phyloP scores from a whole-genome alignment of 2,113 vertebrate genomes.

The Leucopsar rothschildi region DNA sequence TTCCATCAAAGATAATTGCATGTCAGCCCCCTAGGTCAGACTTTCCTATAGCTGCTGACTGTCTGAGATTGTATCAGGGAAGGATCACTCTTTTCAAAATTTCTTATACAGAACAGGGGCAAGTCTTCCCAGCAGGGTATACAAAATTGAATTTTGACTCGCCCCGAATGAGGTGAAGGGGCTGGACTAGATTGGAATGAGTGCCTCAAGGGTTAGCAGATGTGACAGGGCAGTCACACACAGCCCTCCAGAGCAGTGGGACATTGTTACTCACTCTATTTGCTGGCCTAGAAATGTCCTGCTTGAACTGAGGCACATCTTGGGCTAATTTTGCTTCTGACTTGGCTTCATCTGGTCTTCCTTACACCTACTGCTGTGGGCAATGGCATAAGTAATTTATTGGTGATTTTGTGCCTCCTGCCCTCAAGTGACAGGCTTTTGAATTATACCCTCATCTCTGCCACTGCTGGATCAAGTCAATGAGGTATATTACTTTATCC shows the following conservation, averaged over 20 bases:
- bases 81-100: neutral
- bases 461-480: neutral
- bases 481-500: neutral
- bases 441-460: neutral
- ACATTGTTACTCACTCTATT: neutral
- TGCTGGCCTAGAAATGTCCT: neutral
- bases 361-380: neutral
- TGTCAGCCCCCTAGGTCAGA: neutral
- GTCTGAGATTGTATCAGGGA: neutral
- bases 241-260: neutral
- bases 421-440: neutral
- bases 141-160: neutral
- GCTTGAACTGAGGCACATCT: neutral
- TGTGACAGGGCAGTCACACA: neutral
- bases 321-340: neutral
- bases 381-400: neutral
- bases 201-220: no score
- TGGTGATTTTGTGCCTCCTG: neutral
- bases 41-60: neutral
- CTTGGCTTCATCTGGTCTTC: neutral
- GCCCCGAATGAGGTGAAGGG: neutral
- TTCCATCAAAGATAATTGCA: neutral
- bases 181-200: neutral
- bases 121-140: neutral
- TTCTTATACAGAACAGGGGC: neutral